Evolutionary conservation across 2,888 invertebrate species (phyloP), one percentile per base, ranked within the genome.

Genomic region (Prenolepis imparis): DNA sequence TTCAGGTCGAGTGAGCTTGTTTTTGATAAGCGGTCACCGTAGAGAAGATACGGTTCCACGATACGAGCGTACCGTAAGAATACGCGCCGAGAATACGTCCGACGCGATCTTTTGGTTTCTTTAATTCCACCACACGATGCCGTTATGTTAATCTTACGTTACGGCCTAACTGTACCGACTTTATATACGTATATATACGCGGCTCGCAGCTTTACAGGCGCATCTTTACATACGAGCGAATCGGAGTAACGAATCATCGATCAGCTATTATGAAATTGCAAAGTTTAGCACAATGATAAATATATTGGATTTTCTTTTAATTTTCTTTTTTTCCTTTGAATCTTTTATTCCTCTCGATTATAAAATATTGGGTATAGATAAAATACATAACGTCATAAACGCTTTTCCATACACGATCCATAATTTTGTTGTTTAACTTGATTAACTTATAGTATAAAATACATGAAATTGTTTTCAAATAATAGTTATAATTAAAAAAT

Each of bases 141-240:
- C 92, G 92, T 92, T 92, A 92, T 87, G 83, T 90, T 88, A 90
- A 91, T 91, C 89, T 90, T 84, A 81, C 77, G 83, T 88, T 86
- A 86, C 86, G 87, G 87, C 77, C 87, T 91, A 90, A 77, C 77
- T 77, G 77, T 77, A 77, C 77, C 67, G 67, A 41, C 55, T 28
- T 41, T 66, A 55, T 67, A 57, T 21, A 77, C 18, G 36, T 21
- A 44, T 12, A 32, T 32, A 52, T 63, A 3, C 36, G 21, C 28
- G 41, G 41, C 24, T 9, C 9, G 28, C 28, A n/a, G 12, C n/a
- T 28, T 2, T 9, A 55, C 67, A 55, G 66, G 39, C 66, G 28
- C 77, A 67, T 67, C 64, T 77, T 66, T 28, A 39, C 67, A 55
- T 41, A 66, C 75, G 67, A 55, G 24, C 52, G 67, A 52, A 18